phyloP scores from a whole-genome alignment of 2,797 vertebrate genomes.

The Pterois miles region DNA sequence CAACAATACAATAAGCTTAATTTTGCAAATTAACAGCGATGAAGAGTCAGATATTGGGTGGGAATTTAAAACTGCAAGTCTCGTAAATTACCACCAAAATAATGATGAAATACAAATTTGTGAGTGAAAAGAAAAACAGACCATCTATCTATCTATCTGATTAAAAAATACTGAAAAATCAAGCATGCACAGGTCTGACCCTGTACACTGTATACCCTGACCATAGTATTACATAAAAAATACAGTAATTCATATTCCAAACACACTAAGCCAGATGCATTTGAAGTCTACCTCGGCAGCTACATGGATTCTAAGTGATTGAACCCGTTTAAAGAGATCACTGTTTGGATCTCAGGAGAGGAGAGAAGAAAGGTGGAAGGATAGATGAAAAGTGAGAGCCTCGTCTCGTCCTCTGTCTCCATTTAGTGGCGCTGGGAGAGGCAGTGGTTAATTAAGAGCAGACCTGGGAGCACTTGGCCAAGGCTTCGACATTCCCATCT shows the following conservation, averaged over 20 bases:
- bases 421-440: constrained; percentile 67
- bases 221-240: neutral
- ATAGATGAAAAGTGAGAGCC: constrained; percentile 46
- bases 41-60: neutral
- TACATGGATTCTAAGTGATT: constrained; percentile 45
- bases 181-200: neutral
- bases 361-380: constrained; percentile 41
- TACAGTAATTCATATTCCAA: constrained; percentile 25
- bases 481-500: constrained; percentile 70
- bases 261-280: constrained; percentile 14
- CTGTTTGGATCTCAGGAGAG: constrained; percentile 56
- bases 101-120: neutral
- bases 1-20: neutral
- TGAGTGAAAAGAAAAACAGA: too few relatives aligned
- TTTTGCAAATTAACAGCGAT: neutral
- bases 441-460: constrained; percentile 78
- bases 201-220: neutral
- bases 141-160: neutral
- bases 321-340: constrained; percentile 64
- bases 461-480: constrained; percentile 82
- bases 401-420: constrained; percentile 47
- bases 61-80: neutral
- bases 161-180: neutral
- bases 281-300: constrained; percentile 40
- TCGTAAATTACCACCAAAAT: neutral